These are phyloP conservation scores for Imbricaverruca yamaguchii DNA, from an alignment of 2,888 invertebrate species.

Conservation along the genomic window DNA sequence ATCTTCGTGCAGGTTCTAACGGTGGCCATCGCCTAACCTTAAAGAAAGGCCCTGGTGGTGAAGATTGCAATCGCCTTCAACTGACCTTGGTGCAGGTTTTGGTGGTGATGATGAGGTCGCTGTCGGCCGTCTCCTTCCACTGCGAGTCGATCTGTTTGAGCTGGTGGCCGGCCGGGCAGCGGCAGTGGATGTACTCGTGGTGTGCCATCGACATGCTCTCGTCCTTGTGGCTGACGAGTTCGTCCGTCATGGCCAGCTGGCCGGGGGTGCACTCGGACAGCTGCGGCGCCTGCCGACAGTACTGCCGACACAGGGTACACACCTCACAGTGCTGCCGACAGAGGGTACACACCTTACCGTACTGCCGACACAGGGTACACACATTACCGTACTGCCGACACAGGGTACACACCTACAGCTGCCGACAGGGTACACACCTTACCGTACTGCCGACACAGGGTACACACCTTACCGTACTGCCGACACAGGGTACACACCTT, in stretches of 20 bases:
- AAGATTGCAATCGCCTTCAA: too few relatives aligned
- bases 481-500: too few relatives aligned
- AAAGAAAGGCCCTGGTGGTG: too few relatives aligned
- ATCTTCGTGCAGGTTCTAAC: too few relatives aligned
- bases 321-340: not conserved
- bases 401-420: not conserved
- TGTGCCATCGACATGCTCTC: not conserved
- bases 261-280: not conserved
- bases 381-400: too few relatives aligned
- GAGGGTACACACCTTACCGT: too few relatives aligned
- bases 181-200: conserved; percentile 3
- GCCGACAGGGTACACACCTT: not conserved
- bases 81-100: not conserved
- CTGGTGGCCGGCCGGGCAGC: conserved; percentile 10
- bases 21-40: too few relatives aligned
- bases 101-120: not conserved
- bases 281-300: not conserved
- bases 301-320: not conserved
- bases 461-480: not conserved
- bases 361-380: too few relatives aligned
- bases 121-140: not conserved
- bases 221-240: not conserved
- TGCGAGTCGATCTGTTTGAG: not conserved
- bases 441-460: not conserved
- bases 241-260: not conserved